These are phyloP conservation scores for Dascyllus trimaculatus DNA, from an alignment of 2,113 vertebrate genomes.

Conservation along the genomic window DNA sequence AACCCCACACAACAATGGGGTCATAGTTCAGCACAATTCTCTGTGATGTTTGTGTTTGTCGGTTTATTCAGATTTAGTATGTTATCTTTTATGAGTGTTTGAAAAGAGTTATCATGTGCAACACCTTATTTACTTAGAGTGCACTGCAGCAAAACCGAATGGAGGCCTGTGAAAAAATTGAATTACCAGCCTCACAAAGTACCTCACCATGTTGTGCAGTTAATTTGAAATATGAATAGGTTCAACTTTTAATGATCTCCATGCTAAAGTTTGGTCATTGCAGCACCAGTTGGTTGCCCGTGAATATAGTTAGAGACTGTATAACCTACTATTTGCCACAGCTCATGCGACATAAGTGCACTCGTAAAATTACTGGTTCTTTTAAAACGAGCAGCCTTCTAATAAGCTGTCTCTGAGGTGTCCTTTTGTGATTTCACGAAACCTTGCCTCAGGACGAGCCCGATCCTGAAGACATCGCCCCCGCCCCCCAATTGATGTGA, in stretches of 20 bases:
- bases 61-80: background rate
- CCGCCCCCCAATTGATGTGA: background rate
- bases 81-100: background rate
- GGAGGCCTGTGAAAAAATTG: background rate
- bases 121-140: no score
- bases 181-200: background rate
- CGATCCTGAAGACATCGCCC: slow-evolving; percentile 11
- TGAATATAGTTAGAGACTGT: background rate
- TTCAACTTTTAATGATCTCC: slow-evolving; percentile 30
- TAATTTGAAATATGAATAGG: slow-evolving; percentile 4
- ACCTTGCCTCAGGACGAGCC: slow-evolving; percentile 41
- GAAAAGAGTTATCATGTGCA: background rate
- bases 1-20: background rate
- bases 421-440: background rate
- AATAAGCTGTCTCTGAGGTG: slow-evolving; percentile 1
- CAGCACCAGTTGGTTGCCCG: background rate
- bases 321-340: slow-evolving; percentile 14
- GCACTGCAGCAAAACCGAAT: background rate
- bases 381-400: slow-evolving; percentile 9
- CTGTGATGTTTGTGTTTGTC: background rate
- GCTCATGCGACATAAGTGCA: background rate
- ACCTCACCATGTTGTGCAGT: background rate
- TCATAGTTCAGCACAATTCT: background rate
- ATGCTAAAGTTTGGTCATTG: slow-evolving; percentile 1
- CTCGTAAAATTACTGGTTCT: background rate